Evolutionary conservation across 2,888 invertebrate genomes (phyloP), one percentile per base, ranked within the genome.

Genomic region (Xestia c-nigrum): DNA sequence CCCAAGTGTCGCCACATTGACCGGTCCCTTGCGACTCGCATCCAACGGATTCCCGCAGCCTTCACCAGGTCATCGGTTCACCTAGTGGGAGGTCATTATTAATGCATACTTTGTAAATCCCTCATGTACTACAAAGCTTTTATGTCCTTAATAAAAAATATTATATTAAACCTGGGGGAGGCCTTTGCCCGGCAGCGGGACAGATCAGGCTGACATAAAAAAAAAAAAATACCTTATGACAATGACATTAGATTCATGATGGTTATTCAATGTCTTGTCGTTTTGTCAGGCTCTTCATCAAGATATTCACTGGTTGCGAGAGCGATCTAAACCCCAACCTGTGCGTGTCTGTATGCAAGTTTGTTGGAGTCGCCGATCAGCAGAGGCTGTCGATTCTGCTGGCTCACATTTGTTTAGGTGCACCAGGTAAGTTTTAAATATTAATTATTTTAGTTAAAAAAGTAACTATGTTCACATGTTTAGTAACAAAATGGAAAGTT

Each of bases 271-370:
- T 7, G 16, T 31, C 16, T 6, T 9, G 14, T 43, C 43, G 1
- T 19, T 64, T 21, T 14, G 0, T 21, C 83, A 97, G 97, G 79
- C 88, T 97, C 19, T 97, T 97, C 86, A 94, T 95, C 76, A 96
- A 96, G 88, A 96, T 97, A 85, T 97, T 97, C 86, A 89, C 89
- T 2, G 94, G 94, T 4, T 97, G 97, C 74, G 96, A 97, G 72
- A 92, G 89, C 47, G 96, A 96, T 52, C 76, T 94, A 40, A 94
- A 91, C 83, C 92, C 92, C 78, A 88, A 92, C 2, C 91, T 97
- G 0, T 97, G 97, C 81, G 90, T 96, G 50, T 95, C 96, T 0
- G 94, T 96, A 7, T 96, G 96, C 92, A 94, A 94, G 79, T 96
- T 93, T 76, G 92, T 96, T n/a, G 96, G 96, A 9, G 93, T 96